Percentiles rank a stretch among this genome's conserved stretches.
These are phyloP conservation scores for Shargacucullia verbasci DNA, from an alignment of 2,888 invertebrate species.

Conservation along the genomic window DNA sequence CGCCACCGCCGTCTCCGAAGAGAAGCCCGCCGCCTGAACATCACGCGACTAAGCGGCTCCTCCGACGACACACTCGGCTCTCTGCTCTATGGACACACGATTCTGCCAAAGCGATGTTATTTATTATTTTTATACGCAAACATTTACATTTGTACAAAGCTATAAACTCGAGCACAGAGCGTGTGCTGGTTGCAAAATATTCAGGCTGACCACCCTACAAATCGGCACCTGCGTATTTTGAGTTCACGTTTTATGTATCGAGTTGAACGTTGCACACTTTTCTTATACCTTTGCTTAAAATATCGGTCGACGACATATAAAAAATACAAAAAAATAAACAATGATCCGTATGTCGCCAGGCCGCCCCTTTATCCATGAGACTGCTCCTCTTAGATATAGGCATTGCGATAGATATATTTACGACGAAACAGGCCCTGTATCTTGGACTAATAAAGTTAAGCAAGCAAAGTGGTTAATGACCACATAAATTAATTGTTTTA, in stretches of 20 bases:
- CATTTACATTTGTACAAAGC: slow-evolving; percentile 84
- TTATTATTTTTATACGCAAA: slow-evolving; percentile 86
- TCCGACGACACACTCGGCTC: slow-evolving; percentile 42
- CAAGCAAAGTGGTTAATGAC: slow-evolving; percentile 80
- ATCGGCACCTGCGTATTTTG: slow-evolving; percentile 79
- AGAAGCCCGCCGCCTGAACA: slow-evolving; percentile 90
- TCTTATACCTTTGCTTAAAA: slow-evolving; percentile 78
- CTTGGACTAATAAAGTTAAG: slow-evolving; percentile 80
- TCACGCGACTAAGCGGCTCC: slow-evolving; percentile 9
- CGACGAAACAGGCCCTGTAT: slow-evolving; percentile 80
- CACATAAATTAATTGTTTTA: slow-evolving; percentile 68
- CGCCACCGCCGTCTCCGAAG: slow-evolving; percentile 91
- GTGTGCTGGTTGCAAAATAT: slow-evolving; percentile 81
- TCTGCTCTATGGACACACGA: slow-evolving; percentile 69
- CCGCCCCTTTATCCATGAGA: slow-evolving; percentile 78
- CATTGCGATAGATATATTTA: slow-evolving; percentile 67
- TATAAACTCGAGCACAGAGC: slow-evolving; percentile 82
- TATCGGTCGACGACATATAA: slow-evolving; percentile 74
- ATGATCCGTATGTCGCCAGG: slow-evolving; percentile 75
- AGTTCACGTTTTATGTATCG: slow-evolving; percentile 82
- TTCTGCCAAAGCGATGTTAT: slow-evolving; percentile 81
- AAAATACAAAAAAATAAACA: slow-evolving; percentile 74
- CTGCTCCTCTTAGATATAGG: slow-evolving; percentile 84
- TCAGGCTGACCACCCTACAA: slow-evolving; percentile 65
- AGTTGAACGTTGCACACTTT: slow-evolving; percentile 88